phyloP scores from a whole-genome alignment of 2,113 vertebrate genomes.

The Tyrannus savana region DNA sequence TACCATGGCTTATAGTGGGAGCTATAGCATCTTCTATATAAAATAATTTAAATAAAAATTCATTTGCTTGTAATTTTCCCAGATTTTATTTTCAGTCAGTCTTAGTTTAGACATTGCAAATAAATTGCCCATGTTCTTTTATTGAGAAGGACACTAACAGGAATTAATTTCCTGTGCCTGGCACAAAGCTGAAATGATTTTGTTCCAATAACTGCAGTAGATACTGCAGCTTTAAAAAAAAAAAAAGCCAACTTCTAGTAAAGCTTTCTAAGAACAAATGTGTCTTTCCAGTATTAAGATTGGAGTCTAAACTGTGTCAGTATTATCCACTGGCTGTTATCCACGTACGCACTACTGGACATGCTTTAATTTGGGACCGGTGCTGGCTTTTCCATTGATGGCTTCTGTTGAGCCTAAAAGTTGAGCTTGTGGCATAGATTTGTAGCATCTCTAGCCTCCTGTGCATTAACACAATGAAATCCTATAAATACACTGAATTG shows the following conservation, averaged over 20 bases:
- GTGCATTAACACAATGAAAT: rapidly evolving
- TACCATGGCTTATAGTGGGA: not conserved
- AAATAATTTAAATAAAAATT: not conserved
- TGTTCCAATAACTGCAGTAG: not conserved
- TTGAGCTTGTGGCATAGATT: not conserved
- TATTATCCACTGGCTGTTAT: not conserved
- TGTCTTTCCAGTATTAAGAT: not conserved
- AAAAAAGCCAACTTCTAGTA: not conserved
- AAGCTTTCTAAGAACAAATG: not conserved
- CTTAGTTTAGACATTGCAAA: not conserved
- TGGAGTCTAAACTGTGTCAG: not conserved
- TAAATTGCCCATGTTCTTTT: not conserved
- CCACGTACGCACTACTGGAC: not conserved
- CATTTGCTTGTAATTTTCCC: not conserved
- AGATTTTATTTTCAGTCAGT: not conserved
- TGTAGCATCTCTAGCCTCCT: not conserved
- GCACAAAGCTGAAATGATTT: not conserved
- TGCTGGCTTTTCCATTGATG: not conserved
- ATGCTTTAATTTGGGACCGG: not conserved
- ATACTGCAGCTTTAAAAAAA: not conserved
- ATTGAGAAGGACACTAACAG: not conserved
- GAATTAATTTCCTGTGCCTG: not conserved
- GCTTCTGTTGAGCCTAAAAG: not conserved
- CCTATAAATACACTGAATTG: not conserved
- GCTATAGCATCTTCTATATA: not conserved